Conservation (phyloP, 2,888 invertebrate genomes). For the Stomorhina lunata region DNA sequence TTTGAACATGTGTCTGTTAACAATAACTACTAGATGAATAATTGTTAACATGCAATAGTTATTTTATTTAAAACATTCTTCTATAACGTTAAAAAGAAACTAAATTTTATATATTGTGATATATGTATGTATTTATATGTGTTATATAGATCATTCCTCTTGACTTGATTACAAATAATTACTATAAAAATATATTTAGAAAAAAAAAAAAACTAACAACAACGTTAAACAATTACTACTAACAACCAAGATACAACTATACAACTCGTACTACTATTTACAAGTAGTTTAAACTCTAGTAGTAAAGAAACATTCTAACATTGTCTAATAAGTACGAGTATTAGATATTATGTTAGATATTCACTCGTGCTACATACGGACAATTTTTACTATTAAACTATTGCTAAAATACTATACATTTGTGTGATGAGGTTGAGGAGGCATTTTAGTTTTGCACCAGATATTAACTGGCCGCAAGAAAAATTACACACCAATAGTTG, state of each 20-base stretch:
- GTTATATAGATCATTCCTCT: conserved; percentile 61
- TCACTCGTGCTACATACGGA: conserved; percentile 22
- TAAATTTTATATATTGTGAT: not conserved
- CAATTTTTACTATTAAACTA: conserved; percentile 44
- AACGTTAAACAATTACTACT: conserved; percentile 44
- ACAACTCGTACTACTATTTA: not conserved
- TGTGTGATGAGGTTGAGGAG: conserved; percentile 18
- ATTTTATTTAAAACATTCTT: conserved; percentile 29
- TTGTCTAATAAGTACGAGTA: too few relatives aligned
- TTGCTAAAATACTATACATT: conserved; percentile 46
- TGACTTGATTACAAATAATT: conserved; percentile 67
- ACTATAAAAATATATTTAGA: conserved; percentile 32
- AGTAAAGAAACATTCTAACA: not conserved
- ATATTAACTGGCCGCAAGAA: conserved; percentile 61
- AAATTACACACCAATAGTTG: conserved; percentile 52
- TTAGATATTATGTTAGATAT: not conserved
- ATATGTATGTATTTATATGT: not conserved
- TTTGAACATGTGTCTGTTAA: conserved; percentile 43
- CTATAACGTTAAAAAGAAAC: conserved; percentile 37
- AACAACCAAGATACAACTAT: conserved; percentile 42
- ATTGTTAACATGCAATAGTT: conserved; percentile 62
- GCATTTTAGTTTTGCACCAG: conserved; percentile 57
- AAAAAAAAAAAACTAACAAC: conserved; percentile 25
- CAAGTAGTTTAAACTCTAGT: not conserved
- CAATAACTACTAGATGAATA: conserved; percentile 49